Percentiles rank a stretch among this genome's conserved stretches.
phyloP scores from a whole-genome alignment of 1,140 invertebrate species.

The Choristoneura fumiferana region DNA sequence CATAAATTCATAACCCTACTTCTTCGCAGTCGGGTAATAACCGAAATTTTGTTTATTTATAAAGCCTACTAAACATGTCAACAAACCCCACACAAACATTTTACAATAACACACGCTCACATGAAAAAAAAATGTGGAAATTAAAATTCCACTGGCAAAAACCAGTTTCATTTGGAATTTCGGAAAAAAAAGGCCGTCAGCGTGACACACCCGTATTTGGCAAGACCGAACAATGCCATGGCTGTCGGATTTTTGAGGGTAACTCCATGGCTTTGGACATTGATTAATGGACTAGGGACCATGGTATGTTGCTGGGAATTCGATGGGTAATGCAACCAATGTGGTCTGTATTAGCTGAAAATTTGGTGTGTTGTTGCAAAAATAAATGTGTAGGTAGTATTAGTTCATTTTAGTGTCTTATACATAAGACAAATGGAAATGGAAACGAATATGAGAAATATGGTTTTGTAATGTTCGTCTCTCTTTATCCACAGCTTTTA shows the following conservation, averaged over 20 bases:
- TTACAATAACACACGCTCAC: not conserved
- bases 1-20: too few species aligned
- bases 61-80: constrained; percentile 2
- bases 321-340: constrained; percentile 10
- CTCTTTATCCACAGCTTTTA: too few species aligned
- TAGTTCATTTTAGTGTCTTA: too few species aligned
- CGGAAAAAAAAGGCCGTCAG: not conserved
- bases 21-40: too few species aligned
- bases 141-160: constrained; percentile 9
- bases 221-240: constrained; percentile 14
- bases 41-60: not conserved
- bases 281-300: constrained; percentile 4
- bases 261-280: constrained; percentile 9
- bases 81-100: constrained; percentile 9
- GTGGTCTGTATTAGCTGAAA: not conserved
- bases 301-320: constrained; percentile 7
- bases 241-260: constrained; percentile 10
- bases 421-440: too few species aligned
- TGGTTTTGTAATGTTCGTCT: too few species aligned
- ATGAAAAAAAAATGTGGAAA: not conserved
- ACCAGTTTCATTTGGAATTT: constrained; percentile 4
- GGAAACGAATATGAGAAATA: too few species aligned
- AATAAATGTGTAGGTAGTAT: not conserved
- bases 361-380: not conserved
- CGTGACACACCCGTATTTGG: constrained; percentile 1